Evolutionary conservation across 2,888 invertebrate species (phyloP), one percentile per base, ranked within the genome.

Genomic region (Zaprionus bogoriensis): DNA sequence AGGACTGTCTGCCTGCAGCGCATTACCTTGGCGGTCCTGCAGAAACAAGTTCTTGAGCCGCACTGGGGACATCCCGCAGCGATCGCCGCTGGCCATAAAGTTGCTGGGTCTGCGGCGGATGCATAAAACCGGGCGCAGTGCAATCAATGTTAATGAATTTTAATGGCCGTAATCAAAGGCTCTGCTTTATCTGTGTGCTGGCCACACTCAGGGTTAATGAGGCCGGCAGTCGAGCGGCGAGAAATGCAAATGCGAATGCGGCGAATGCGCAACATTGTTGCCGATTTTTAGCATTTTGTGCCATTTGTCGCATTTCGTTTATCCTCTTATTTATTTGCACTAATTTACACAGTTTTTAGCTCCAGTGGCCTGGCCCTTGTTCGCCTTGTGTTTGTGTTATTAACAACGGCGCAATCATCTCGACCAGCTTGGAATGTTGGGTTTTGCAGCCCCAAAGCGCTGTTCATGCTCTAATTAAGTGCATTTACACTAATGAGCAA

Each of bases 401-500:
- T 85, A 80, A 79, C 73, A 85, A 76, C 53, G 54, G 77, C 79
- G 67, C 82, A 80, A 80, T 80, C 79, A 80, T 82, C 69, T 67
- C 62, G 25, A 30, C 51, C 52, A 38, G 46, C 28, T 38, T 10
- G n/a, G 30, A 5, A n/a, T 30, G 23, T 19, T 27, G 39, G 53
- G 44, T 65, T 44, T 46, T 54, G 32, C 23, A 25, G 32, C 63
- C 67, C 60, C 62, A 62, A 57, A 70, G n/a, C 60, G 60, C 48
- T 69, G 64, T 66, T 67, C 74, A 77, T 64, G 85, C 82, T 85
- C 87, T 87, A 82, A 82, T 82, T 82, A 82, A 82, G 81, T 82
- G 70, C 73, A 82, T 80, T 82, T 82, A 84, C 87, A 77, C 87
- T 82, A 82, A 82, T 87, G 82, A 82, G 82, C 82, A 82, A 82